Evolutionary conservation across 2,888 invertebrate genomes (phyloP).

Genomic region (Tiliacea aurago): DNA sequence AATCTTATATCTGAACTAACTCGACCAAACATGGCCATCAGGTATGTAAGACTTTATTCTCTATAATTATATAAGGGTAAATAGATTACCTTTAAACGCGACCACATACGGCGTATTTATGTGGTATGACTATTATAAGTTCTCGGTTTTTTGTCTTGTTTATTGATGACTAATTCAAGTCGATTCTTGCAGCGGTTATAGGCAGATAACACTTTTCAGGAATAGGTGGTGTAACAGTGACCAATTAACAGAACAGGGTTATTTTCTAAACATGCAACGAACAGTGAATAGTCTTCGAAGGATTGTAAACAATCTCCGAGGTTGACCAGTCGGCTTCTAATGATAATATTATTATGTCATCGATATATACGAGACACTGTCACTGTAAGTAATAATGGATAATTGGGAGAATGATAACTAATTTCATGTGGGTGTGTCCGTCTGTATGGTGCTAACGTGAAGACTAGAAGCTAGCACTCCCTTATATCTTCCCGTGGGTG

Average conservation of each 20-base stretch:
- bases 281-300: neutral
- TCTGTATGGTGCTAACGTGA: too few species aligned
- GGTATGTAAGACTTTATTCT: conserved; percentile 56
- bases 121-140: conserved; percentile 36
- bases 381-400: neutral
- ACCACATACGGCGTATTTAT: conserved; percentile 49
- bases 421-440: too few species aligned
- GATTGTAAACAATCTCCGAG: neutral
- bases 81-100: conserved; percentile 49
- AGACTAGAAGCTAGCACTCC: too few species aligned
- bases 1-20: conserved; percentile 68
- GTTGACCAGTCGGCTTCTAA: neutral
- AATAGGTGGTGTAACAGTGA: neutral
- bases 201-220: neutral
- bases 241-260: neutral
- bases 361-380: neutral
- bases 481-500: too few species aligned
- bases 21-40: conserved; percentile 71
- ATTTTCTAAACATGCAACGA: neutral
- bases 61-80: conserved; percentile 54
- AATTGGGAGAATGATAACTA: neutral
- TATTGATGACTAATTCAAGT: conserved; percentile 28
- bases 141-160: conserved; percentile 21
- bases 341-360: conserved; percentile 15
- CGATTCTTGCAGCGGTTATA: conserved; percentile 1